Evolutionary conservation across 2,888 invertebrate genomes (phyloP).

Genomic region (Sinhomidia bicolor): DNA sequence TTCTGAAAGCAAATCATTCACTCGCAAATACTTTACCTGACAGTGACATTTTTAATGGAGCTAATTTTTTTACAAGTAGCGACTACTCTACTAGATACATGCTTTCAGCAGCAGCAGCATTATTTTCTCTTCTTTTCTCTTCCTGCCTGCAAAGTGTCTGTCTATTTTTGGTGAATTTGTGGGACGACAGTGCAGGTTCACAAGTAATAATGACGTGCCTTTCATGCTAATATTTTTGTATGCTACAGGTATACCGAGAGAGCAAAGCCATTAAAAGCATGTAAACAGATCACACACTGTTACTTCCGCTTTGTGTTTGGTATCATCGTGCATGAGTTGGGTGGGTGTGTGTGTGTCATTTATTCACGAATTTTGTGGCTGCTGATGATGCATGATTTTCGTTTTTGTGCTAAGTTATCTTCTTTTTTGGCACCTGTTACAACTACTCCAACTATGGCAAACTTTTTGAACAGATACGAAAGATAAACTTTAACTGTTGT

Average conservation of each 20-base stretch:
- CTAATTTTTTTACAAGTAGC: constrained; percentile 11
- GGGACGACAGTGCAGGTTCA: too few relatives aligned
- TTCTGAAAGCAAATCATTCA: constrained; percentile 11
- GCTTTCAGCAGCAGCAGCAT: background rate
- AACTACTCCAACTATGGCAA: background rate
- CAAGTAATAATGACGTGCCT: too few relatives aligned
- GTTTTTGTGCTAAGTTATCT: background rate
- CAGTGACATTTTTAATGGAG: constrained; percentile 1
- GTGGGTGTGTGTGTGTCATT: background rate
- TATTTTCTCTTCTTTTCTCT: too few relatives aligned
- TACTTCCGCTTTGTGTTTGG: background rate
- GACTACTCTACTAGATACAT: too few relatives aligned
- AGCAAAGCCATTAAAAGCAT: too few relatives aligned
- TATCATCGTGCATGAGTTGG: background rate
- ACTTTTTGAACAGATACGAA: background rate
- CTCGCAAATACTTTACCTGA: background rate
- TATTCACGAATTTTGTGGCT: background rate
- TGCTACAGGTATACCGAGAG: too few relatives aligned
- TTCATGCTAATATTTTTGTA: too few relatives aligned
- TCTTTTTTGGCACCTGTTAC: constrained; percentile 39
- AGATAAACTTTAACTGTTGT: background rate
- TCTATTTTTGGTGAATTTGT: too few relatives aligned
- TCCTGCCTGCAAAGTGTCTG: too few relatives aligned
- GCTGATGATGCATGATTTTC: constrained; percentile 9
- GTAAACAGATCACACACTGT: background rate